Conservation (phyloP, 2,888 invertebrate species). For the Dynastes grantii region DNA sequence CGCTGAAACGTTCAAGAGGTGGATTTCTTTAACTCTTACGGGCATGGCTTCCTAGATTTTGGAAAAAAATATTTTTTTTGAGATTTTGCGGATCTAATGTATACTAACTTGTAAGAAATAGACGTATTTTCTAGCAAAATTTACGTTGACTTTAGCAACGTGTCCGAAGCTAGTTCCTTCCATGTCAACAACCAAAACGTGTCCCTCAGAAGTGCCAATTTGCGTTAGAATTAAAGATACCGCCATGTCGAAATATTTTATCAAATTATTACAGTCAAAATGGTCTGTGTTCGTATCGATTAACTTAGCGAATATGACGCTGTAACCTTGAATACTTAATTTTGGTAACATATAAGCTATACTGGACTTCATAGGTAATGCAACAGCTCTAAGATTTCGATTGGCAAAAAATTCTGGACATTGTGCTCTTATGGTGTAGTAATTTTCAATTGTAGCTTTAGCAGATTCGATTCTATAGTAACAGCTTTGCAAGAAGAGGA, state of each 20-base stretch:
- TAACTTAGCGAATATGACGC: slow-evolving; percentile 73
- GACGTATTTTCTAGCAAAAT: slow-evolving; percentile 78
- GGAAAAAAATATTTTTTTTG: background rate
- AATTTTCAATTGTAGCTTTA: slow-evolving; percentile 62
- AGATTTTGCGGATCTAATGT: background rate
- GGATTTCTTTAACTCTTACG: slow-evolving; percentile 77
- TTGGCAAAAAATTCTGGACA: slow-evolving; percentile 64
- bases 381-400: slow-evolving; percentile 57
- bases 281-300: slow-evolving; percentile 73
- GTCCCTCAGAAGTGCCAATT: slow-evolving; percentile 73
- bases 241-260: slow-evolving; percentile 73
- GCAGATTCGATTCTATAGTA: slow-evolving; percentile 71
- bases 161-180: slow-evolving; percentile 76
- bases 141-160: slow-evolving; percentile 75
- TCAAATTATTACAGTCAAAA: slow-evolving; percentile 72
- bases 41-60: slow-evolving; percentile 73
- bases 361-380: slow-evolving; percentile 61
- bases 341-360: slow-evolving; percentile 70
- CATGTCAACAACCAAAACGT: slow-evolving; percentile 77
- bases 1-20: slow-evolving; percentile 78
- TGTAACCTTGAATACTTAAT: slow-evolving; percentile 74
- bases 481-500: slow-evolving; percentile 81
- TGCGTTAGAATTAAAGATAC: slow-evolving; percentile 75
- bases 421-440: slow-evolving; percentile 60
- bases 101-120: slow-evolving; percentile 74